phyloP scores from a whole-genome alignment of 2,888 invertebrate genomes.

The Melinaea marsaeus region DNA sequence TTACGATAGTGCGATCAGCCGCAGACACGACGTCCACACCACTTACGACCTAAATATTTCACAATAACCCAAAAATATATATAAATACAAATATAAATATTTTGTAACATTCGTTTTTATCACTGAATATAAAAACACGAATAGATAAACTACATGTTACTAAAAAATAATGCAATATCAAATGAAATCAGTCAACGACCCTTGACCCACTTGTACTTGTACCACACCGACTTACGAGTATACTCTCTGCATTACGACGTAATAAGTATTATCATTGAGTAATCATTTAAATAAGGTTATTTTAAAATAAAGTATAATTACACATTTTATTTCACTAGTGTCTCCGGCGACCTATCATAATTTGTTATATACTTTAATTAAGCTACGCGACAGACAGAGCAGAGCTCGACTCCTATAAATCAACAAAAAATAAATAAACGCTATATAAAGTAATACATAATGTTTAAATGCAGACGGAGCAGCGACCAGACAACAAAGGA shows the following conservation, averaged over 20 bases:
- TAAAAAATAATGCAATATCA: neutral
- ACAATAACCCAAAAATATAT: no score
- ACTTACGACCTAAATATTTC: no score
- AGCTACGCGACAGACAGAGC: neutral
- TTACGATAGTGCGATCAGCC: no score
- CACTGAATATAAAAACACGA: neutral
- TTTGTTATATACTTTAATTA: no score
- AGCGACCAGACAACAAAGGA: constrained; percentile 52
- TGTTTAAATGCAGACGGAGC: constrained; percentile 34
- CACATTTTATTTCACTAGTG: no score
- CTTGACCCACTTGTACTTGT: neutral
- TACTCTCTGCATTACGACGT: neutral
- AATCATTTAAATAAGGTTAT: no score
- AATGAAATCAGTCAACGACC: constrained; percentile 2
- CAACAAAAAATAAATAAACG: neutral
- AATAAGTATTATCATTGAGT: neutral
- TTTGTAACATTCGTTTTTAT: no score
- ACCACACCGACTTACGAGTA: neutral
- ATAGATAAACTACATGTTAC: neutral
- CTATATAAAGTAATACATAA: constrained; percentile 16
- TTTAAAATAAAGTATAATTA: no score
- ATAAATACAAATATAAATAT: no score
- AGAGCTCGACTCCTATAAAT: neutral
- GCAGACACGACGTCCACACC: no score
- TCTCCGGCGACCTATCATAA: no score